Conservation (phyloP, 2,888 invertebrate genomes). For the Electrophaes corylata region DNA sequence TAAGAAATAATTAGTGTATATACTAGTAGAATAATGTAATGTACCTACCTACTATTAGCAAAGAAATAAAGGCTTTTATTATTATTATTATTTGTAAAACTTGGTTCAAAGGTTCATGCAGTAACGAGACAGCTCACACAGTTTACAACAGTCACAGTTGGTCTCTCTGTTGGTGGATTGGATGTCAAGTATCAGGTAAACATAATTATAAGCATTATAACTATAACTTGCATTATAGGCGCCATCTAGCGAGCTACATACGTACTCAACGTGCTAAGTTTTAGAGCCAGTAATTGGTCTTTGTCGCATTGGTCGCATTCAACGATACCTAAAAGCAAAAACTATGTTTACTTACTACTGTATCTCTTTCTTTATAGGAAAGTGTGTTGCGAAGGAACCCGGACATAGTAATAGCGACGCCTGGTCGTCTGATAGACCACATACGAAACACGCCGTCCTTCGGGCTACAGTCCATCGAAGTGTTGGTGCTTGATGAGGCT, state of each 20-base stretch:
- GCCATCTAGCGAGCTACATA: too few species aligned
- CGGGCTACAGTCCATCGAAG: conserved; percentile 94
- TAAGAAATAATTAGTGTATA: too few species aligned
- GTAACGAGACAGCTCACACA: conserved; percentile 96
- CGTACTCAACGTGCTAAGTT: too few species aligned
- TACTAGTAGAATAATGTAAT: too few species aligned
- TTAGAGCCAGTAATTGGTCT: too few species aligned
- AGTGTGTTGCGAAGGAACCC: conserved; percentile 93
- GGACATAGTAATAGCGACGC: conserved; percentile 98
- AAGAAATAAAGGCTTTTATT: too few species aligned
- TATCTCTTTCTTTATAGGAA: conserved; percentile 78
- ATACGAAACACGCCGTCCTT: conserved; percentile 97
- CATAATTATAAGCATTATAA: too few species aligned
- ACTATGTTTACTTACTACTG: neutral
- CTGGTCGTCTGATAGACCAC: conserved; percentile 98
- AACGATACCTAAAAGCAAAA: too few species aligned
- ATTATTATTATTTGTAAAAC: too few species aligned
- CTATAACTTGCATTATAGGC: too few species aligned
- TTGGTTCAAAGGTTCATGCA: conserved; percentile 89
- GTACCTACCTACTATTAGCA: too few species aligned
- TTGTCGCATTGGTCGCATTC: too few species aligned
- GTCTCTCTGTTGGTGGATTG: conserved; percentile 93
- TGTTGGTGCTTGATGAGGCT: conserved; percentile 88
- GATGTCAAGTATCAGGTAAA: conserved; percentile 89
- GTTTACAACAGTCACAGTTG: conserved; percentile 92